Percentiles rank a stretch among this genome's conserved stretches.
Conservation (phyloP, 1,140 invertebrate genomes). For the Wiebesia pumilae region DNA sequence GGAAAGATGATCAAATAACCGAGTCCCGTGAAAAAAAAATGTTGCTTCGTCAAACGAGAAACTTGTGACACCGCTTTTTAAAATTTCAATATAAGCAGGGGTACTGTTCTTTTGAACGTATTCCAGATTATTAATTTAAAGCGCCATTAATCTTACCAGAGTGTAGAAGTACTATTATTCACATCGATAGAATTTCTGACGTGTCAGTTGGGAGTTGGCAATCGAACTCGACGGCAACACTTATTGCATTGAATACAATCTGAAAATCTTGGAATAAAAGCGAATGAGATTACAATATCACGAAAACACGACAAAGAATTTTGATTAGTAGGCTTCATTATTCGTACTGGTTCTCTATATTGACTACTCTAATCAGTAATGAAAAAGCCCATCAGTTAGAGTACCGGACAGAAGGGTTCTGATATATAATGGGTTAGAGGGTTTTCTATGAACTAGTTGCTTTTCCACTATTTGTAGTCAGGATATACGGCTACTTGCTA, state of each 20-base stretch:
- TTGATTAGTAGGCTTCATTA: not conserved
- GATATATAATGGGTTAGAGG: too few species aligned
- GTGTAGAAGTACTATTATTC: not conserved
- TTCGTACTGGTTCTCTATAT: not conserved
- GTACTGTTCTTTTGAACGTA: too few species aligned
- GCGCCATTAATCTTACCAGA: not conserved
- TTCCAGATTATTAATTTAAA: not conserved
- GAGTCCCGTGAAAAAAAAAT: too few species aligned
- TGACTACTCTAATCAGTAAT: constrained; percentile 13
- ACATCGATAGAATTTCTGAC: not conserved
- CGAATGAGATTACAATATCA: not conserved
- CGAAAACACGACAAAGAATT: not conserved
- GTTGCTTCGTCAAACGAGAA: too few species aligned
- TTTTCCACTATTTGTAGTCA: too few species aligned
- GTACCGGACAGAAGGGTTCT: too few species aligned
- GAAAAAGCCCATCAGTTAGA: not conserved
- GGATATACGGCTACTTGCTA: too few species aligned
- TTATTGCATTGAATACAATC: not conserved
- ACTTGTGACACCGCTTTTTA: too few species aligned
- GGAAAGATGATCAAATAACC: too few species aligned
- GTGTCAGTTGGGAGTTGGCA: not conserved
- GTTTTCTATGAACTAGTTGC: too few species aligned
- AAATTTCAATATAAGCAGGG: too few species aligned
- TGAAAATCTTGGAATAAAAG: not conserved
- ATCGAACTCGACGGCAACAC: not conserved